These are phyloP conservation scores for Venusia cambrica DNA, from an alignment of 2,888 invertebrate genomes.

Conservation along the genomic window DNA sequence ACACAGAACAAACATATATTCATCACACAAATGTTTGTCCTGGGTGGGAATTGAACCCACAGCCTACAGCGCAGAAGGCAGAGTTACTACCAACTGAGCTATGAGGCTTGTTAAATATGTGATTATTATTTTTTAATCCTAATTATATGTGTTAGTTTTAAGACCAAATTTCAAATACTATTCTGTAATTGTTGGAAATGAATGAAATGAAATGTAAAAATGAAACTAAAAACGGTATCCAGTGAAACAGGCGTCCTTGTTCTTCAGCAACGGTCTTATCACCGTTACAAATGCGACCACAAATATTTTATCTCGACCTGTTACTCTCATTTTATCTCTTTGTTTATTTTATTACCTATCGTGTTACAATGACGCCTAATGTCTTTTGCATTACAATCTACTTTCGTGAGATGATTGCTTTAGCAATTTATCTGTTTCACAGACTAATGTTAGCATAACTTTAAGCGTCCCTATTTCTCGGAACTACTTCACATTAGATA, in stretches of 20 bases:
- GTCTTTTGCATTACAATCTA: constrained; percentile 21
- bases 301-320: constrained; percentile 28
- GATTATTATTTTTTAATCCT: no score
- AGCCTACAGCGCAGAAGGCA: no score
- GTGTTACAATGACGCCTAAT: constrained; percentile 26
- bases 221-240: constrained; percentile 10
- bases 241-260: constrained; percentile 18
- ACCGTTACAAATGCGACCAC: constrained; percentile 29
- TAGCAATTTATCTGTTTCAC: background rate
- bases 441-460: background rate
- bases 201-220: constrained; percentile 5
- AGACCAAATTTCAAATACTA: constrained; percentile 1
- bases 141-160: no score
- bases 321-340: constrained; percentile 30
- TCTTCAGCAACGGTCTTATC: constrained; percentile 24
- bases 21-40: no score
- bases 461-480: no score
- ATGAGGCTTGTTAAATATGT: no score
- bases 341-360: constrained; percentile 30
- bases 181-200: background rate
- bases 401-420: background rate
- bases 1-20: no score
- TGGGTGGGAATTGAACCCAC: no score
- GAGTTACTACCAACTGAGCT: no score
- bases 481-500: no score